Evolutionary conservation across 2,113 vertebrate species (phyloP).

Genomic region (Plotosus lineatus): DNA sequence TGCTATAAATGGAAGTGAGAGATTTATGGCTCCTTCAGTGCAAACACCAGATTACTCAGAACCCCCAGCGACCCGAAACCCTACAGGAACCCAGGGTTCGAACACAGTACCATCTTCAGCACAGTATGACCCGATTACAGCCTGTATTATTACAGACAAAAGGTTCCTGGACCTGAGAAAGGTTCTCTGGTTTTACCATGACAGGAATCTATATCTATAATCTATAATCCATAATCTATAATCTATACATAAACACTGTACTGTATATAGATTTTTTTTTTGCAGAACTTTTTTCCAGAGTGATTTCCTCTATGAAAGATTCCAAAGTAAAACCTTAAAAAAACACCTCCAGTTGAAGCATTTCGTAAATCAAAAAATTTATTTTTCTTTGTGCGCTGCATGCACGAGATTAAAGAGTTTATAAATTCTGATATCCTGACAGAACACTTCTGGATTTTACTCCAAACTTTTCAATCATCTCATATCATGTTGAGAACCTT

Average conservation of each 20-base stretch:
- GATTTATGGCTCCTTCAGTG: not conserved
- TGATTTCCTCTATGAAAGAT: not conserved
- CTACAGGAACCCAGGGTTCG: not conserved
- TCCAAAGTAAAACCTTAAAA: not conserved
- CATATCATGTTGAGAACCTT: too few species aligned
- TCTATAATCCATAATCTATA: too few species aligned
- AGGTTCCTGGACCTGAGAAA: not conserved
- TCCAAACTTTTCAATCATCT: too few species aligned
- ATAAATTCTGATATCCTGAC: too few species aligned
- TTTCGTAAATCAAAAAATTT: too few species aligned
- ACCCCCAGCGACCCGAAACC: not conserved
- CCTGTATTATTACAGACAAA: not conserved
- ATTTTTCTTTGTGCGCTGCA: too few species aligned
- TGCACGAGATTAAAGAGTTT: too few species aligned
- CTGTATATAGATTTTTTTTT: too few species aligned
- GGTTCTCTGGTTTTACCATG: not conserved
- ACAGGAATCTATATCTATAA: too few species aligned
- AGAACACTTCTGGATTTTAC: too few species aligned
- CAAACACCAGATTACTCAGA: not conserved
- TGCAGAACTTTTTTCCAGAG: not conserved
- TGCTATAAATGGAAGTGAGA: not conserved
- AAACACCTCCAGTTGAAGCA: too few species aligned
- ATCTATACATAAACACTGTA: too few species aligned
- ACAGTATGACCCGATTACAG: not conserved
- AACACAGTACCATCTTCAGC: not conserved